A percentile compares a stretch with the other conserved stretches of the same genome.
Evolutionary conservation across 2,888 invertebrate genomes (phyloP).

Genomic region (Muscina levida): DNA sequence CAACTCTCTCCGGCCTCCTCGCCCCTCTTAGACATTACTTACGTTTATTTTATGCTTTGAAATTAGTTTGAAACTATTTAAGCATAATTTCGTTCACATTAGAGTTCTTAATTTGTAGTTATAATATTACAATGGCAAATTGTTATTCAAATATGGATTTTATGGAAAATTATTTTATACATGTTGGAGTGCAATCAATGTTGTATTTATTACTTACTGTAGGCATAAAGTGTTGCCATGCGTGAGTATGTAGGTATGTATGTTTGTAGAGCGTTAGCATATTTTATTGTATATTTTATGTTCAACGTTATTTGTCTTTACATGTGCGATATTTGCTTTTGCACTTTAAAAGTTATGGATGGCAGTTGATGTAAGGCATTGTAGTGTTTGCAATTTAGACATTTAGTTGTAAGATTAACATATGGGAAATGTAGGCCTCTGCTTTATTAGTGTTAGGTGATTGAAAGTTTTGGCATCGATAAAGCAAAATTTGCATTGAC

Average conservation of each 20-base stretch:
- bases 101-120: conserved; percentile 5
- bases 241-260: background rate
- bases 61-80: background rate
- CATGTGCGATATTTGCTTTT: conserved; percentile 27
- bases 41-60: background rate
- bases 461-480: too few species aligned
- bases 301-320: conserved; percentile 1
- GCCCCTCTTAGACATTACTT: background rate
- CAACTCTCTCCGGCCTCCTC: background rate
- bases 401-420: too few species aligned
- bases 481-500: too few species aligned
- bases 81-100: background rate
- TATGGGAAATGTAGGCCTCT: too few species aligned
- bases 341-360: background rate
- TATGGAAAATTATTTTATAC: conserved; percentile 8
- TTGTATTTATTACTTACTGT: too few species aligned
- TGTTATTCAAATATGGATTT: conserved; percentile 41
- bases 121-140: background rate
- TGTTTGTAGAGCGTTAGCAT: background rate
- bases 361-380: background rate
- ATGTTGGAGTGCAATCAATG: too few species aligned
- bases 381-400: background rate
- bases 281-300: background rate
- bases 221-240: too few species aligned
- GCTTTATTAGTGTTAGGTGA: too few species aligned